A percentile compares a stretch with the other conserved stretches of the same genome.
phyloP scores from a whole-genome alignment of 2,797 vertebrate genomes.

The Rhynchotus rufescens region DNA sequence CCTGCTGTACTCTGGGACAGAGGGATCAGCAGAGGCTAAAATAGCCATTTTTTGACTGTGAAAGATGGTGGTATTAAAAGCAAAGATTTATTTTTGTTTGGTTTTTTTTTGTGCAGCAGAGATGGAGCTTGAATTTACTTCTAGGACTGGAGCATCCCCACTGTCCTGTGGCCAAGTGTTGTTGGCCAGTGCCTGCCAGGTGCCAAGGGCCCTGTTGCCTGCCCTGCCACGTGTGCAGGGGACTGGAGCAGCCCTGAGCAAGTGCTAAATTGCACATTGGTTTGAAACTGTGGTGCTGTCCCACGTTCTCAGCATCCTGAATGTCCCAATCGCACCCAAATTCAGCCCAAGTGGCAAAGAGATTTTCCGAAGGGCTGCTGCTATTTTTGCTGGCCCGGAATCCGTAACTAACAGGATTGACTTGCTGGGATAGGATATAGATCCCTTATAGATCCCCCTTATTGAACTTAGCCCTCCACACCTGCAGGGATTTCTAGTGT shows the following conservation, averaged over 20 bases:
- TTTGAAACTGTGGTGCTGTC: constrained; percentile 28
- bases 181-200: not conserved
- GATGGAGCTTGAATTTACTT: not conserved
- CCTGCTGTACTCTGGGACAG: not conserved
- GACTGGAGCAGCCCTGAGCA: not conserved
- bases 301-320: constrained; percentile 41
- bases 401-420: not conserved
- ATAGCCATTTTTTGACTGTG: not conserved
- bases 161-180: not conserved
- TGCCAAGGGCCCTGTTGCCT: fast-evolving
- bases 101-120: not conserved
- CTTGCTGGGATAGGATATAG: not conserved
- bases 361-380: constrained; percentile 10
- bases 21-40: not conserved
- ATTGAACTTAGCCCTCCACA: not conserved
- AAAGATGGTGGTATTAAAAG: not conserved
- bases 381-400: not conserved
- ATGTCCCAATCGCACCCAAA: constrained; percentile 22
- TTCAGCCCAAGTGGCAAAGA: constrained; percentile 26
- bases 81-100: too few relatives aligned
- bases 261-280: not conserved
- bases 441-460: too few relatives aligned
- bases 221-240: not conserved
- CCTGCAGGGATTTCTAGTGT: not conserved
- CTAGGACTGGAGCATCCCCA: not conserved